Evolutionary conservation across 2,113 vertebrate genomes (phyloP), one percentile per base, ranked within the genome.

Genomic region (Oncorhynchus mykiss): DNA sequence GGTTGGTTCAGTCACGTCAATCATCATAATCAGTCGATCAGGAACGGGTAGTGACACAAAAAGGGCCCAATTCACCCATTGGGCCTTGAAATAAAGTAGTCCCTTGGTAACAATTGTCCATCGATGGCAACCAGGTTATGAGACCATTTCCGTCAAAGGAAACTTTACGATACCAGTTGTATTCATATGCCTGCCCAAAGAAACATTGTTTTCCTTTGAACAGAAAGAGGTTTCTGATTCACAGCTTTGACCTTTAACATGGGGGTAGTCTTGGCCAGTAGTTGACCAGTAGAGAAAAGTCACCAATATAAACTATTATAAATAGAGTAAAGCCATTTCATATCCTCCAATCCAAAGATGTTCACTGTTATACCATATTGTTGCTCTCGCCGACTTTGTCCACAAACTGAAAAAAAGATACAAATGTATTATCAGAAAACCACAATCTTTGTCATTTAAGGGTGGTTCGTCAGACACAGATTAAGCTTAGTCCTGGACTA

Each of bases 301-400:
- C 67, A 76, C 75, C 76, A 75, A 31, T 79, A 83, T 84, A 65
- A 81, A 77, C 70, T 49, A 74, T 75, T 54, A 20, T 2, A 77
- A 85, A 78, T 76, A 81, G 57, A 62, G n/a, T 62, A 24, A 62
- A 62, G 67, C 20, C 6, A 39, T 68, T 20, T 68, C 31, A 34
- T 68, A 27, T n/a, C 18, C 31, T 68, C 67, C 27, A 68, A 68
- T 9, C 73, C 45, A 66, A 72, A 54, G 71, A 59, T 4, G 88
- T 89, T 93, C 73, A 84, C 72, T 90, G 92, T 95, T 96, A 98
- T 94, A 99, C 97, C 97, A 99, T 99, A 86, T 95, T 97, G 96
- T 96, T 98, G 94, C 96, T 96, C 91, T 98, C 97, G 83, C 96
- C 94, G 84, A 89, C 94, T 94, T 95, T 96, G 93, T 99, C 97